A percentile compares a stretch with the other conserved stretches of the same genome.
These are phyloP conservation scores for Terebella lapidaria DNA, from an alignment of 2,888 invertebrate species.

Conservation along the genomic window DNA sequence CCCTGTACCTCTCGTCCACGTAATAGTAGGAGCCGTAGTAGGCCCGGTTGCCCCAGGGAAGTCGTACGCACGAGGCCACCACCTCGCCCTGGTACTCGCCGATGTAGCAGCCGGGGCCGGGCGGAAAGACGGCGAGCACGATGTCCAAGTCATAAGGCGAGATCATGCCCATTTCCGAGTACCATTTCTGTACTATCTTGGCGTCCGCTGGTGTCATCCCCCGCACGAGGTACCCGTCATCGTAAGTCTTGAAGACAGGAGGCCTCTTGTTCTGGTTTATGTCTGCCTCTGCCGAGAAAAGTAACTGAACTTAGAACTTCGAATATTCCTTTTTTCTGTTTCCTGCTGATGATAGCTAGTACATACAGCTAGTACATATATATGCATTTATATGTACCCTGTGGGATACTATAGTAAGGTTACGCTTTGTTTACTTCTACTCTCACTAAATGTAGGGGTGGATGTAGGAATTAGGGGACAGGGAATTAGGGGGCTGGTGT, in stretches of 20 bases:
- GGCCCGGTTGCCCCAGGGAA: constrained; percentile 12
- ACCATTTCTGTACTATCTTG: constrained; percentile 1
- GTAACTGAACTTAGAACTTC: too few species aligned
- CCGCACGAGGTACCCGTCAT: background rate
- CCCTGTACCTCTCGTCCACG: constrained; percentile 12
- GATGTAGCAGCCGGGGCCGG: constrained; percentile 16
- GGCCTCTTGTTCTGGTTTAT: background rate
- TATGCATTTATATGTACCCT: too few species aligned
- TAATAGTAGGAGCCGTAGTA: constrained; percentile 19
- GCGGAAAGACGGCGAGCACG: constrained; percentile 2
- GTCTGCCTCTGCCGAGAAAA: too few species aligned
- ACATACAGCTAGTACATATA: too few species aligned
- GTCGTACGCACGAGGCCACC: constrained; percentile 15
- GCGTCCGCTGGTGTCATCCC: background rate
- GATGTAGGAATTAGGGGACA: too few species aligned
- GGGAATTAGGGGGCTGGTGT: too few species aligned
- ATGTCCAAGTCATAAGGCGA: background rate
- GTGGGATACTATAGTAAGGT: too few species aligned
- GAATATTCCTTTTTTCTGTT: too few species aligned
- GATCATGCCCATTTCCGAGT: background rate
- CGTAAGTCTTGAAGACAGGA: background rate
- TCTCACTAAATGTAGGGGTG: too few species aligned
- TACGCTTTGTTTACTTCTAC: too few species aligned
- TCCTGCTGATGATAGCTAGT: too few species aligned
- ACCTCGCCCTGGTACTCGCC: constrained; percentile 17